These are phyloP conservation scores for Phalacrocorax pelagicus DNA, from an alignment of 2,113 vertebrate species.

Conservation along the genomic window DNA sequence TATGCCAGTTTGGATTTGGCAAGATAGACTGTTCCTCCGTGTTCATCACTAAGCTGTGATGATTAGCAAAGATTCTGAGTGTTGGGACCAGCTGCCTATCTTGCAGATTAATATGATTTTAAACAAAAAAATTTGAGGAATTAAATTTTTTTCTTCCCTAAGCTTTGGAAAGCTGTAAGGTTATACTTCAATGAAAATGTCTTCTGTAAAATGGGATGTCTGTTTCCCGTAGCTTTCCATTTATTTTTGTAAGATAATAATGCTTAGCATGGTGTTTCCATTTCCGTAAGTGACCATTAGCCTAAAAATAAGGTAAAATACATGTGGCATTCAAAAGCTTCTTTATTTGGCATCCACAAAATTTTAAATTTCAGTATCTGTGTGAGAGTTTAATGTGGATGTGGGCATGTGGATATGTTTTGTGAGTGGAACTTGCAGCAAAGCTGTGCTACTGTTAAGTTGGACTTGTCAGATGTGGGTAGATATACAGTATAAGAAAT, in stretches of 20 bases:
- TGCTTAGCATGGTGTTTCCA: not conserved
- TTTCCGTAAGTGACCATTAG: not conserved
- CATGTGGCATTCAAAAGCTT: not conserved
- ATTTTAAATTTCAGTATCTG: not conserved
- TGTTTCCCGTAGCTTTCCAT: not conserved
- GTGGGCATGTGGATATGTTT: not conserved
- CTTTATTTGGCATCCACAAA: not conserved
- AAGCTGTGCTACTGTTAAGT: not conserved
- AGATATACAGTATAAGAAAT: not conserved
- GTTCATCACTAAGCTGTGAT: not conserved
- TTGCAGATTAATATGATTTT: not conserved
- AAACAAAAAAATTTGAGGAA: not conserved
- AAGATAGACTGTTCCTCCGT: not conserved
- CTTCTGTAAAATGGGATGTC: not conserved
- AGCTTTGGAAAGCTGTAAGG: not conserved
- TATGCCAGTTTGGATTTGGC: not conserved
- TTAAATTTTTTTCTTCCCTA: not conserved
- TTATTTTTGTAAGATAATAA: not conserved
- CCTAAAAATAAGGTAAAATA: not conserved
- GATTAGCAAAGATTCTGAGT: not conserved
- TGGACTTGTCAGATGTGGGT: not conserved
- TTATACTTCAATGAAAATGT: not conserved
- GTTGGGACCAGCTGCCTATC: not conserved
- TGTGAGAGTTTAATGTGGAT: not conserved
- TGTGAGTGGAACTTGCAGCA: not conserved